Percentiles rank a stretch among this genome's conserved stretches.
Conservation (phyloP, 1,140 invertebrate species). For the Bombus pascuorum region DNA sequence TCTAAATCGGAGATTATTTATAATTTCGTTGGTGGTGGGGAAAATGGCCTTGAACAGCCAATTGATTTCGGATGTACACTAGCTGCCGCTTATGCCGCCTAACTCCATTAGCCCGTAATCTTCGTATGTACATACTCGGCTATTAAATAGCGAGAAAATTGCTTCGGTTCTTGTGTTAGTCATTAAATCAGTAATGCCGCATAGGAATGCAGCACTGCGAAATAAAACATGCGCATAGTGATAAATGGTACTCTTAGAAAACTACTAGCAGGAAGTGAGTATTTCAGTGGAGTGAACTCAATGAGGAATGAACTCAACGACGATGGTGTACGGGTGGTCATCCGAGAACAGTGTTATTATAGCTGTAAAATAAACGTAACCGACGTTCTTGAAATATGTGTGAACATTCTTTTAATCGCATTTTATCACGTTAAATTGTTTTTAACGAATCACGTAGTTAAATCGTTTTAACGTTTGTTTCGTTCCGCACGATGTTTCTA, state of each 20-base stretch:
- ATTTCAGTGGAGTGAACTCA: background rate
- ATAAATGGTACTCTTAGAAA: conserved; percentile 9
- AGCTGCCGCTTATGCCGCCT: background rate
- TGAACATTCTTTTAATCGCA: background rate
- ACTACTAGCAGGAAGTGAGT: background rate
- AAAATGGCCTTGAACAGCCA: background rate
- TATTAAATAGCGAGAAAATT: background rate
- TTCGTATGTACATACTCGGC: background rate
- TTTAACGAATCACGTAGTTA: background rate
- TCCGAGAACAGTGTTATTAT: background rate
- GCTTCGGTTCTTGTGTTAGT: background rate
- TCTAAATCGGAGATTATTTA: background rate
- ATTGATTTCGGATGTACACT: background rate
- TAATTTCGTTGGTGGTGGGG: background rate
- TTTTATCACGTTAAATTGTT: background rate
- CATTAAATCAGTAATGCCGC: background rate
- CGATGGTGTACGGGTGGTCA: background rate
- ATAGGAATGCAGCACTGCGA: background rate
- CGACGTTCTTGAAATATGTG: background rate
- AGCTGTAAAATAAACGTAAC: background rate
- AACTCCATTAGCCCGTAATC: background rate
- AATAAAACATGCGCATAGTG: background rate
- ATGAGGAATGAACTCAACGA: background rate
- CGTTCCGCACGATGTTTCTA: background rate
- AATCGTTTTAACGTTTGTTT: background rate